Conservation (phyloP, 2,113 vertebrate species). For the Asarcornis scutulata region DNA sequence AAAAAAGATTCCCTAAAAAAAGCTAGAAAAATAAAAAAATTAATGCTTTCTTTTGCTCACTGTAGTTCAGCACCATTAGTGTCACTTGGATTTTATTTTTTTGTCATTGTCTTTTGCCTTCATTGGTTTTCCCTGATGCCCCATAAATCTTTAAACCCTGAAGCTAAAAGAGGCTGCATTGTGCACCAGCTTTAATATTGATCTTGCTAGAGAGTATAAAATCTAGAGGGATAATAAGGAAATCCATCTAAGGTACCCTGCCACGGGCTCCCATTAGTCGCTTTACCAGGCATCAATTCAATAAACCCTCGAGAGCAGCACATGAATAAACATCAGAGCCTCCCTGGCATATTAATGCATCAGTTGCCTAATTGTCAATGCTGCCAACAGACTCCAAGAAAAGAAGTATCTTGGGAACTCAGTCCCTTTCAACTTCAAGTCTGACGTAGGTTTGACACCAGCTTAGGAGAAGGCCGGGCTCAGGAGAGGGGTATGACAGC, state of each 20-base stretch:
- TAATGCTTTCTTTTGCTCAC: not conserved
- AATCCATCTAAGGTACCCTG: conserved; percentile 45
- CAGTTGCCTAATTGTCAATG: conserved; percentile 41
- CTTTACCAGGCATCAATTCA: conserved; percentile 36
- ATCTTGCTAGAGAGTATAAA: conserved; percentile 54
- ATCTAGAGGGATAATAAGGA: conserved; percentile 46
- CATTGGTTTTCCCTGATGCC: conserved; percentile 6
- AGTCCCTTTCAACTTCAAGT: not conserved
- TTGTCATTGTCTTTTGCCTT: conserved; percentile 25
- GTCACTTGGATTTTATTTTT: conserved; percentile 4
- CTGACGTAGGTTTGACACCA: not conserved
- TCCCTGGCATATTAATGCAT: conserved; percentile 34
- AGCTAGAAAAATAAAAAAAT: not conserved
- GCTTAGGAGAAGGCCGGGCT: not conserved
- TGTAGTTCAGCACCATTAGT: not conserved
- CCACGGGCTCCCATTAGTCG: conserved; percentile 44
- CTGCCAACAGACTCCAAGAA: conserved; percentile 8
- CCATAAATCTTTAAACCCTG: conserved; percentile 36
- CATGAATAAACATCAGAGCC: conserved; percentile 44
- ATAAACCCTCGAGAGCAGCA: conserved; percentile 24
- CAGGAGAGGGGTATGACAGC: not conserved
- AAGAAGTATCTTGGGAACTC: not conserved
- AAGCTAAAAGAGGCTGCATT: conserved; percentile 16
- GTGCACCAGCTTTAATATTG: conserved; percentile 33
- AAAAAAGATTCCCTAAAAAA: not conserved